Evolutionary conservation across 2,797 vertebrate species (phyloP), one percentile per base, ranked within the genome.

Genomic region (Lycodopsis pacificus): DNA sequence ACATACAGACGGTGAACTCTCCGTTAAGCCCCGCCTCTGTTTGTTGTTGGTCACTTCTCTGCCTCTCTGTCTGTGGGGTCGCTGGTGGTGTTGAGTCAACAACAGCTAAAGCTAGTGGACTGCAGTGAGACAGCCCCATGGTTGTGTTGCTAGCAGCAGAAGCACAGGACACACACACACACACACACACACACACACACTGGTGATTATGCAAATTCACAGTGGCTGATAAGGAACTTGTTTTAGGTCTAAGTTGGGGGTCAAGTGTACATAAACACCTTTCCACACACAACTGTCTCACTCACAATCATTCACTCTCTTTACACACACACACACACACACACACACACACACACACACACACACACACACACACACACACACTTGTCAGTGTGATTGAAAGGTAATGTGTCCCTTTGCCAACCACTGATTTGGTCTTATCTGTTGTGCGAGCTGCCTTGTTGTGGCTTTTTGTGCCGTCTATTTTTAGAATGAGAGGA

Each of bases 401-500:
- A 57, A 72, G 70, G 42, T 77, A 49, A 42, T 73, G 49, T 71
- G 79, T 71, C 64, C 59, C 68, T 76, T 67, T 77, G 70, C 73
- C 58, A 22, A 87, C 80, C 76, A 65, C 89, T 89, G 86, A 91
- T 91, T 90, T 83, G 91, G 79, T 68, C 88, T 93, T 92, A 93
- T 93, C 92, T 90, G 88, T 88, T 81, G 65, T 71, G 62, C 56
- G 82, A 10, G 63, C 84, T 83, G 89, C 92, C 80, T 91, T 93
- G 90, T 91, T 92, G 90, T 91, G 89, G 86, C 65, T 89, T 74
- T 32, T 64, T 87, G 56, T 82, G 87, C 91, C 91, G 51, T 22
- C 84, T 95, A 96, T 95, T 94, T 96, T 95, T 95, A 93, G 94
- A 77, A 84, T 38, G 22, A 91, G 51, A 22, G 82, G 77, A 91